These are phyloP conservation scores for Herpetotheres cachinnans DNA, from an alignment of 2,113 vertebrate species.

Conservation along the genomic window DNA sequence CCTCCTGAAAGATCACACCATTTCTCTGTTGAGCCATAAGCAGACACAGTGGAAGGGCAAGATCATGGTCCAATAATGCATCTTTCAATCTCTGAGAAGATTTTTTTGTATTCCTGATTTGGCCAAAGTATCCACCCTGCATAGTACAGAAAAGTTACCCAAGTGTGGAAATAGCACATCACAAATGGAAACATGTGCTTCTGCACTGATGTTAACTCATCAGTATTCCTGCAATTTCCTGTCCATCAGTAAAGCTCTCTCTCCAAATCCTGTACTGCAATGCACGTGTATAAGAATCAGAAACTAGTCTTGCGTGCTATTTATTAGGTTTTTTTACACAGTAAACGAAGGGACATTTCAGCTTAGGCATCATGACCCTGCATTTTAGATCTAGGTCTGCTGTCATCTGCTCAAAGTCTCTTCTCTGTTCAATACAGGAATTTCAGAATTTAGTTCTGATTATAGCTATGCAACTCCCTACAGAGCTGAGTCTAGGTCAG, in stretches of 20 bases:
- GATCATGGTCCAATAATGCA: conserved; percentile 89
- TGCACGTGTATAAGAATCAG: accelerated
- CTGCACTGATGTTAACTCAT: not conserved
- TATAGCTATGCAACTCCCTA: not conserved
- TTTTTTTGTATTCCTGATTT: conserved; percentile 98
- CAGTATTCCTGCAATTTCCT: not conserved
- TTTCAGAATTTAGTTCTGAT: not conserved
- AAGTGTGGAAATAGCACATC: not conserved
- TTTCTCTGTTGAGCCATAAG: conserved; percentile 98
- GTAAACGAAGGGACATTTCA: not conserved
- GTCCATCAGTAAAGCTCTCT: not conserved
- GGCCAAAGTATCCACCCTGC: conserved; percentile 98
- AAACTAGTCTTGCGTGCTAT: not conserved
- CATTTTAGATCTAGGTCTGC: not conserved
- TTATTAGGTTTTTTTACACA: not conserved
- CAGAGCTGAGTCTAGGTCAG: not conserved
- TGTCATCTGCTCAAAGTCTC: not conserved
- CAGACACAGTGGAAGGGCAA: conserved; percentile 93
- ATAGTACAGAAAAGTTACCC: not conserved
- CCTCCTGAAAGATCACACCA: conserved; percentile 94
- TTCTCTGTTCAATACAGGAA: not conserved
- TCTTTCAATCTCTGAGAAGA: conserved; percentile 97
- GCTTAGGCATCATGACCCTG: not conserved
- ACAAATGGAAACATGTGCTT: not conserved
- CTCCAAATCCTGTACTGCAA: not conserved